Base-by-base conservation (phyloP, 2,113 vertebrate genomes). In the Turnix velox region DNA sequence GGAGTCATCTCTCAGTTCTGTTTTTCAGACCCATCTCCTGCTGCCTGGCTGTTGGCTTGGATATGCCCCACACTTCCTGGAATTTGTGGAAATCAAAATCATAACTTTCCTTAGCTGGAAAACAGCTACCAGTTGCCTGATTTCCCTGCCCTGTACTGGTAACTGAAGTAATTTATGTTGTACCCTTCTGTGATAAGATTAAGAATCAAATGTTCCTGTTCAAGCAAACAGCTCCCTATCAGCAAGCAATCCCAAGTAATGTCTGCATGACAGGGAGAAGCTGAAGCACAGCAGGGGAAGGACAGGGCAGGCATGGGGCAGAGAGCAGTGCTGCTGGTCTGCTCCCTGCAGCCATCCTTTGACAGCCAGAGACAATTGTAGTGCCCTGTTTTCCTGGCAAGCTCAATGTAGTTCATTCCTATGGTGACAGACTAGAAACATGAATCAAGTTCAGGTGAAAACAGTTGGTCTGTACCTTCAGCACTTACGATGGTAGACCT, bases 41-140 rank as follows among this genome's bases (percentile, higher is more conserved):
- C 55, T 4, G 15, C 30, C 39, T 59, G 51, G 55, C 65, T 87
- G 31, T 40, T 82, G 83, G 39, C 46, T 90, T 31, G 20, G 86
- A 57, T 33, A 43, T 13, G 20, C 37, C 18, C 46, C 46, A 57
- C 12, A 3, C 48, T 67, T 77, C 19, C 57, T 51, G 46, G 33
- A 78, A 54, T 52, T 57, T 20, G 58, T 57, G 91, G 88, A 82
- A 92, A 68, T 78, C 54, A 25, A 87, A 91, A 39, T 48, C 5
- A 0, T 71, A 51, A 43, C 49, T 66, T 59, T 52, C 23, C 65
- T 55, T 27, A 67, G 23, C 54, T 8, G 3, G 30, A 31, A 49
- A 81, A 13, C n/a, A 76, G 74, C 25, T 49, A 55, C 66, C 54
- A 14, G 19, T 18, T 72, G 33, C 20, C 68, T 2, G 0, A 33